Percentiles rank a stretch among this genome's conserved stretches.
These are phyloP conservation scores for Drosophila azteca DNA, from an alignment of 1,140 invertebrate species.

Conservation along the genomic window DNA sequence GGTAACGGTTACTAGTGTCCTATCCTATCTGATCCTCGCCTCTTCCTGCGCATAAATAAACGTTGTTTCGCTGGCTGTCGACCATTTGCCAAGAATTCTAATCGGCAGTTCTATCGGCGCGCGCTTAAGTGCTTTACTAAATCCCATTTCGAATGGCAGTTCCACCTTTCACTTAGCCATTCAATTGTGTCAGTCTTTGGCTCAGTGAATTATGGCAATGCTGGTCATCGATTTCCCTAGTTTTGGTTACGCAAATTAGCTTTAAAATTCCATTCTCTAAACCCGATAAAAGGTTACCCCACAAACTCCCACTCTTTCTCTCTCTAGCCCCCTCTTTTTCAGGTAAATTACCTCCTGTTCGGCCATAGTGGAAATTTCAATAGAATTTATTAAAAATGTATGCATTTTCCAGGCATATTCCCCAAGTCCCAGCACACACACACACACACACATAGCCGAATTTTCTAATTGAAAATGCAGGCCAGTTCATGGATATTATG, in stretches of 20 bases:
- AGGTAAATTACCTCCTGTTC: slow-evolving; percentile 38
- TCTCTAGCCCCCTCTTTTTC: slow-evolving; percentile 2
- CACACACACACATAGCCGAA: slow-evolving; percentile 58
- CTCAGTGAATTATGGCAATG: slow-evolving; percentile 33
- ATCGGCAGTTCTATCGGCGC: slow-evolving; percentile 45
- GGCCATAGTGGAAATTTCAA: slow-evolving; percentile 37
- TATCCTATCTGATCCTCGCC: background rate
- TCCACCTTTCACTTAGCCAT: slow-evolving; percentile 48
- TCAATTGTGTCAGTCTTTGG: slow-evolving; percentile 22
- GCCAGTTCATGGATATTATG: slow-evolving; percentile 60
- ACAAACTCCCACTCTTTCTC: background rate
- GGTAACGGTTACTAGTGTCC: no score
- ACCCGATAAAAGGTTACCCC: slow-evolving; percentile 12
- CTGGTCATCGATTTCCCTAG: slow-evolving; percentile 11
- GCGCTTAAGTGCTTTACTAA: slow-evolving; percentile 51
- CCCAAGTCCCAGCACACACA: slow-evolving; percentile 48
- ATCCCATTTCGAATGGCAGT: slow-evolving; percentile 50
- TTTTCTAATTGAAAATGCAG: slow-evolving; percentile 75
- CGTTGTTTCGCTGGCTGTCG: slow-evolving; percentile 52
- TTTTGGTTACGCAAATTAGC: slow-evolving; percentile 15
- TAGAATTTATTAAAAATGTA: slow-evolving; percentile 66
- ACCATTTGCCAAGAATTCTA: slow-evolving; percentile 29
- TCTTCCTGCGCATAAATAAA: slow-evolving; percentile 6
- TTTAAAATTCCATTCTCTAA: slow-evolving; percentile 4
- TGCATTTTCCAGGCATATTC: slow-evolving; percentile 42